These are phyloP conservation scores for Rhogogaster chlorosoma DNA, from an alignment of 2,888 invertebrate species.

Conservation along the genomic window DNA sequence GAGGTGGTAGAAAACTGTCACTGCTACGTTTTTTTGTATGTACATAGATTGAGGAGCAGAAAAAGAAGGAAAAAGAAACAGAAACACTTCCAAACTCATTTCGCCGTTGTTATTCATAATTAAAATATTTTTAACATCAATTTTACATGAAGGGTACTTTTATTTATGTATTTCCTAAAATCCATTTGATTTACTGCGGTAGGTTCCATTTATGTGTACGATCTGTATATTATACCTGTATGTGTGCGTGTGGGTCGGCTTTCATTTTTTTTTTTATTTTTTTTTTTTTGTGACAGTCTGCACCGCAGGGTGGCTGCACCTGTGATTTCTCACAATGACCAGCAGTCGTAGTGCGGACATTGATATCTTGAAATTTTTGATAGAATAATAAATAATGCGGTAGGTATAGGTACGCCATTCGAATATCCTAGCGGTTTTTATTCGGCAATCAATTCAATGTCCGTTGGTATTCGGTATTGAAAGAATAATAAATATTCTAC, in stretches of 20 bases:
- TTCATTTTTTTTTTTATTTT: no score
- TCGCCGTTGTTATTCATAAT: conserved; percentile 27
- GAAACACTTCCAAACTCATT: neutral
- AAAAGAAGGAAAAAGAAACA: neutral
- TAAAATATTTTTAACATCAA: conserved; percentile 8
- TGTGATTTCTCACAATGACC: neutral
- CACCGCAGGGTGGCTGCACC: neutral
- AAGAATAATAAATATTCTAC: neutral
- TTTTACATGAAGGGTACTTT: no score
- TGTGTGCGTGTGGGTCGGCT: neutral
- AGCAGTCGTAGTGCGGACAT: neutral
- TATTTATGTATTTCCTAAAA: neutral
- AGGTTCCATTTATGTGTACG: neutral
- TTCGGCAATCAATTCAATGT: conserved; percentile 11
- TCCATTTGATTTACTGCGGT: neutral
- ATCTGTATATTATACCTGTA: neutral
- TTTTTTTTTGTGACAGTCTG: neutral
- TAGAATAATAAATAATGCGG: neutral
- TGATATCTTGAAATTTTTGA: neutral
- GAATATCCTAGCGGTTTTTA: neutral
- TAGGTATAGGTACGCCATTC: neutral
- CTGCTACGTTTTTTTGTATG: neutral
- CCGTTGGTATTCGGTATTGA: neutral
- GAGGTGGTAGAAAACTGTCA: neutral
- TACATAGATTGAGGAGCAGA: neutral